These are phyloP conservation scores for Odobenus rosmarus DNA, from an alignment of 2,113 vertebrate genomes.

Conservation along the genomic window DNA sequence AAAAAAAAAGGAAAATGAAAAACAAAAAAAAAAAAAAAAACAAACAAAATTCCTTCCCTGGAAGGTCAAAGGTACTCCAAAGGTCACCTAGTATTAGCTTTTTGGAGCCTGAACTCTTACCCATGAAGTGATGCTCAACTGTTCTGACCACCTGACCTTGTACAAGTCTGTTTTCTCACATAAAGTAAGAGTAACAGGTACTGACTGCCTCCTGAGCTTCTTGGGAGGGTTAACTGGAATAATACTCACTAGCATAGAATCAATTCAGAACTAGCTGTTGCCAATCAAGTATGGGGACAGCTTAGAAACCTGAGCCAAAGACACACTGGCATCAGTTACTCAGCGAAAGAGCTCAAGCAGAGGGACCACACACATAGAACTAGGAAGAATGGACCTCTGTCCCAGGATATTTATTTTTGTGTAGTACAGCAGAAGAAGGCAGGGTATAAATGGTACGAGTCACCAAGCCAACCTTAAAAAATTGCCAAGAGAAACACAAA, in stretches of 20 bases:
- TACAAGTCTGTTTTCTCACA: not conserved
- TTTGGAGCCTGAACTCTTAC: not conserved
- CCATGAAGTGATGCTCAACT: not conserved
- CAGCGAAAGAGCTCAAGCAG: not conserved
- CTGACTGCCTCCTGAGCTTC: not conserved
- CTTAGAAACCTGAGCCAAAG: slow-evolving; percentile 20
- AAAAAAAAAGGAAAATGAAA: too few species aligned
- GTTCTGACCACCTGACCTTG: not conserved
- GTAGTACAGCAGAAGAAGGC: not conserved
- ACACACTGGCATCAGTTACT: not conserved
- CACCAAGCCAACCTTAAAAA: not conserved
- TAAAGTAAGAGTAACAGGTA: not conserved
- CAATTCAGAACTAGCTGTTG: not conserved
- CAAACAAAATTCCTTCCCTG: slow-evolving; percentile 43
- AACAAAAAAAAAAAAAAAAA: too few species aligned
- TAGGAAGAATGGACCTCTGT: not conserved
- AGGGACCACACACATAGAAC: not conserved
- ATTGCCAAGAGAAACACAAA: slow-evolving; percentile 8
- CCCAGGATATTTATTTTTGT: not conserved
- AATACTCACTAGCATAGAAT: not conserved
- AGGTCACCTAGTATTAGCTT: not conserved
- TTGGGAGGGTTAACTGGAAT: not conserved
- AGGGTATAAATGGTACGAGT: not conserved
- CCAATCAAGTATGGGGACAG: not conserved
- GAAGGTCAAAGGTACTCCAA: slow-evolving; percentile 50